These are phyloP conservation scores for Dolichomitus sp. DNA, from an alignment of 2,888 invertebrate species.

Conservation along the genomic window DNA sequence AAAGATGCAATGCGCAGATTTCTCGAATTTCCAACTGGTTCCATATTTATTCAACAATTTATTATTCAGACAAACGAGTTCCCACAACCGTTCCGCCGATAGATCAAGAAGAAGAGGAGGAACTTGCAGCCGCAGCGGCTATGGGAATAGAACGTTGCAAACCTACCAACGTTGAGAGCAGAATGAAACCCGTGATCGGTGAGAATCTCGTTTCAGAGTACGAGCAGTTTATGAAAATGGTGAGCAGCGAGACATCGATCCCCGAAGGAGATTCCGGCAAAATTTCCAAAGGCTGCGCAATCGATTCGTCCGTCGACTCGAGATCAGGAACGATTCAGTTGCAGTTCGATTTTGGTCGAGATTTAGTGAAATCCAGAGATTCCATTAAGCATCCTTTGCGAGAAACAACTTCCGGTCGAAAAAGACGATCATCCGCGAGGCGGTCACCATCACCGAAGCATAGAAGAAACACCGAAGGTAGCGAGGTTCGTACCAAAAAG, in stretches of 20 bases:
- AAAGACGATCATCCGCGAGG: conserved; percentile 26
- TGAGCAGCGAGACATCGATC: conserved; percentile 78
- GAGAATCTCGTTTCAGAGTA: conserved; percentile 87
- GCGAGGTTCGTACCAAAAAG: not conserved
- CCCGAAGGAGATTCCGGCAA: not conserved
- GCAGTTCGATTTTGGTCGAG: conserved; percentile 55
- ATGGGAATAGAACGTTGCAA: conserved; percentile 2
- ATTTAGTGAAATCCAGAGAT: conserved; percentile 38
- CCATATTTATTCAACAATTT: not conserved
- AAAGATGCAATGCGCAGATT: not conserved
- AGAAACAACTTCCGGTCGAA: conserved; percentile 11
- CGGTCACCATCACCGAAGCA: conserved; percentile 36
- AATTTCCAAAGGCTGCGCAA: not conserved
- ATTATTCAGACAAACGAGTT: conserved; percentile 39
- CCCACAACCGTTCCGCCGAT: conserved; percentile 42
- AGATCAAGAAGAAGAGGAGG: conserved; percentile 34
- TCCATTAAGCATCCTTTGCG: not conserved
- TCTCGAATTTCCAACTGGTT: not conserved
- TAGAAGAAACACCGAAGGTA: not conserved
- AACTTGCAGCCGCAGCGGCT: not conserved
- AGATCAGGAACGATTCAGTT: conserved; percentile 60
- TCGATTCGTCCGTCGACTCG: conserved; percentile 30
- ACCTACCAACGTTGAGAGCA: conserved; percentile 13
- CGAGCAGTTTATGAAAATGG: conserved; percentile 89
- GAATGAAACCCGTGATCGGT: conserved; percentile 70